Evolutionary conservation across 2,888 invertebrate species (phyloP), one percentile per base, ranked within the genome.

Genomic region (Clistopyga incitator): DNA sequence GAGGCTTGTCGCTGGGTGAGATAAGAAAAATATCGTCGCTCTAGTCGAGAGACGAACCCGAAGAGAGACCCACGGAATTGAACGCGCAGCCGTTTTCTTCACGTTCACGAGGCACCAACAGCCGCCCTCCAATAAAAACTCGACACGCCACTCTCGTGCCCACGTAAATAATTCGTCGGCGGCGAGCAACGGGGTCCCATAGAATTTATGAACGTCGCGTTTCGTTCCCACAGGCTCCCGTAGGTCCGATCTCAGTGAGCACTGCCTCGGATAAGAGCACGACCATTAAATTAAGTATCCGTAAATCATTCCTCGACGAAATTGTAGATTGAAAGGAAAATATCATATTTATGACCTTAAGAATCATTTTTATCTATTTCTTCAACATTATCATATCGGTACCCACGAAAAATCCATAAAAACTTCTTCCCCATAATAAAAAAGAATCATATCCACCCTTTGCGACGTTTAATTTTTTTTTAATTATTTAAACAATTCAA

Each of bases 81-180:
- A 20, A 42, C 54, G 70, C 29, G 38, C 61, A 56, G 47, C 68
- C 54, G 67, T 68, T 34, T 68, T 42, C 59, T 68, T 70, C 64
- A 34, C 52, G 25, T 47, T 45, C 23, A 47, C 3, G 47, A 29
- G 6, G 6, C 34, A 34, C 52, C 23, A 42, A 25, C 54, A n/a
- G 42, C 52, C 65, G 65, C 34, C 52, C 59, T 68, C 23, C 74
- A 74, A 79, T 72, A 79, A 79, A 79, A 80, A 75, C 81, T 38
- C 71, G 76, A 77, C 70, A 71, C 64, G 75, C 76, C 76, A 71
- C 76, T 77, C 71, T 71, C 47, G 42, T 65, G 76, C 71, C 76
- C 81, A 71, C 76, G 71, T 81, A 77, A 81, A 81, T 77, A 77
- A 81, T 81, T 81, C 71, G 71, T 77, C 76, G 81, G 70, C 56